Conservation (phyloP, 2,888 invertebrate genomes). For the Leptopterna dolabrata region DNA sequence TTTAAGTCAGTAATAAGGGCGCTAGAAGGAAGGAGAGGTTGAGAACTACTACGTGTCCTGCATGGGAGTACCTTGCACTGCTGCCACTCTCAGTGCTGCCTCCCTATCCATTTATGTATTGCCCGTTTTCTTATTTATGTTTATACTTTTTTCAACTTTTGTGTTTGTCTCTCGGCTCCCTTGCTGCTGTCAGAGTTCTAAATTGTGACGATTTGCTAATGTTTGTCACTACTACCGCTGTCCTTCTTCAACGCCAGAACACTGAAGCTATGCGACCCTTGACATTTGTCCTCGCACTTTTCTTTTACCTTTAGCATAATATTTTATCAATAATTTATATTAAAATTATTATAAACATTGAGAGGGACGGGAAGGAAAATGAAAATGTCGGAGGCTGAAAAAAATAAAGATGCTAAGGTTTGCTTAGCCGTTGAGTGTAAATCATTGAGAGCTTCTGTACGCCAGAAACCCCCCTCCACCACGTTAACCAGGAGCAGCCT, state of each 20-base stretch:
- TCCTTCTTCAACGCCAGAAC: too few species aligned
- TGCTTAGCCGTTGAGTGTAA: slow-evolving; percentile 6
- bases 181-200: too few species aligned
- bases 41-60: not conserved
- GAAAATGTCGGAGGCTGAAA: not conserved
- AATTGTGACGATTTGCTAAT: too few species aligned
- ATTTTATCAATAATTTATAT: too few species aligned
- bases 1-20: slow-evolving; percentile 36
- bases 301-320: too few species aligned
- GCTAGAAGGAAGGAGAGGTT: not conserved
- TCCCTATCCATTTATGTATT: not conserved
- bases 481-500: not conserved
- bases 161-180: too few species aligned
- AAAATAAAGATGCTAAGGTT: not conserved
- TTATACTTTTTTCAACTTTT: too few species aligned
- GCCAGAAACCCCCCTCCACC: not conserved
- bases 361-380: not conserved
- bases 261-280: too few species aligned
- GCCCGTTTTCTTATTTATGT: too few species aligned
- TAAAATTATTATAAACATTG: too few species aligned
- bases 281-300: too few species aligned
- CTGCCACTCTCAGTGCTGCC: not conserved
- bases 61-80: not conserved
- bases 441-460: not conserved
- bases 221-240: too few species aligned